Evolutionary conservation across 35 echinoderm and acorn worm species (phyloP).

Genomic region (Strongylocentrotus purpuratus): DNA sequence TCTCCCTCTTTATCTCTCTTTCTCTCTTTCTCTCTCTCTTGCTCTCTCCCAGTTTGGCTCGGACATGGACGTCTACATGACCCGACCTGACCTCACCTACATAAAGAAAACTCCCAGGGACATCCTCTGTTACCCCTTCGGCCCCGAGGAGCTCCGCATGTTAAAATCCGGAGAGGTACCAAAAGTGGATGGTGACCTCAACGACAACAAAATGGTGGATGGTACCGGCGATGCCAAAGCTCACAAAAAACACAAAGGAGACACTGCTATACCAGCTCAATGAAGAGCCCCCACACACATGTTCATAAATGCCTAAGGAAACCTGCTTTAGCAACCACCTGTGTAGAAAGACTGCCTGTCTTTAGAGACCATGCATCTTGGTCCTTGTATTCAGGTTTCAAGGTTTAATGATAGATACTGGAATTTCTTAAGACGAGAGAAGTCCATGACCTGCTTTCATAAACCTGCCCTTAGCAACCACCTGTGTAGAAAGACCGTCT

Average conservation of each 20-base stretch:
- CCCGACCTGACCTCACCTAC: slow-evolving; percentile 37
- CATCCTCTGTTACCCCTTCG: slow-evolving; percentile 20
- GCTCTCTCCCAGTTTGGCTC: slow-evolving; percentile 38
- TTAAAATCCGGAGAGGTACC: neutral
- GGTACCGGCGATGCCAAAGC: neutral
- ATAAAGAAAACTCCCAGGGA: neutral
- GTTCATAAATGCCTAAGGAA: neutral
- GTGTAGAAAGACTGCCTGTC: too few species aligned
- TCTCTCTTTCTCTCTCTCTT: neutral
- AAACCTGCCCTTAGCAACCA: too few species aligned
- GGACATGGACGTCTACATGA: slow-evolving; percentile 62
- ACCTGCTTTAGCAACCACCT: too few species aligned
- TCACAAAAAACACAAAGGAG: neutral
- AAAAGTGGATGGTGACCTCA: neutral
- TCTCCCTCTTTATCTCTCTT: too few species aligned
- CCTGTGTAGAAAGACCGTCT: too few species aligned
- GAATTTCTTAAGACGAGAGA: too few species aligned
- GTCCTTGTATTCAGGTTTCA: too few species aligned
- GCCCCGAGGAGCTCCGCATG: slow-evolving; percentile 18
- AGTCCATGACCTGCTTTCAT: too few species aligned
- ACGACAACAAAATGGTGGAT: neutral
- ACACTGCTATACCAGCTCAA: neutral
- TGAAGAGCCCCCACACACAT: neutral
- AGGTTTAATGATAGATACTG: too few species aligned
- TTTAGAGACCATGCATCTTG: too few species aligned